Percentiles rank a stretch among this genome's conserved stretches.
Conservation (phyloP, 53 echinoderm and acorn worm species). For the Patiria pectinifera region DNA sequence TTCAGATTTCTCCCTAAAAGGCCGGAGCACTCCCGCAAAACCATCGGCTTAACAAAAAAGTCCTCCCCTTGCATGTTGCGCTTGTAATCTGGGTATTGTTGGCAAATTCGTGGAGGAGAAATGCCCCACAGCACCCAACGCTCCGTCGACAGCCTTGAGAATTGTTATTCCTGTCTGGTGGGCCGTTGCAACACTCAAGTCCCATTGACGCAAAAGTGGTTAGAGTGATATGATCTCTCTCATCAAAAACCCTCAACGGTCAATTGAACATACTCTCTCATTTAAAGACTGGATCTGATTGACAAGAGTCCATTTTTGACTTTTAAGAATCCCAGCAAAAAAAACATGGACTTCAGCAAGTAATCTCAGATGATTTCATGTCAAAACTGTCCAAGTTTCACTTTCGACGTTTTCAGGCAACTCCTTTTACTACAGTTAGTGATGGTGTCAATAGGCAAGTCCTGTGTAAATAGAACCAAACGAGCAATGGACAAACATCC, state of each 20-base stretch:
- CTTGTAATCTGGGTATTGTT: constrained; percentile 38
- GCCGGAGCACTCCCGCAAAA: constrained; percentile 16
- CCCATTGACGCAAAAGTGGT: background rate
- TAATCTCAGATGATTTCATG: background rate
- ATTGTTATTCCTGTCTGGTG: background rate
- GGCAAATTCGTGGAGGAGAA: constrained; percentile 23
- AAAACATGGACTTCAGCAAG: background rate
- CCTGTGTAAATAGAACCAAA: constrained; percentile 15
- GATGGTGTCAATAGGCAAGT: constrained; percentile 5
- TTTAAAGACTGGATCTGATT: no score
- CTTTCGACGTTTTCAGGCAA: background rate
- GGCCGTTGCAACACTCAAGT: background rate
- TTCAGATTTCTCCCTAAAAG: constrained; percentile 19
- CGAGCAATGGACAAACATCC: constrained; percentile 20
- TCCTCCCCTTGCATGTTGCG: background rate
- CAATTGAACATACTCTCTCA: background rate
- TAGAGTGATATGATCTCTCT: no score
- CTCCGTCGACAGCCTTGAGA: background rate
- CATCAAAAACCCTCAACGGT: background rate
- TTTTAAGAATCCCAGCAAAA: background rate
- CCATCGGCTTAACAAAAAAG: background rate
- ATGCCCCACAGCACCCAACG: background rate
- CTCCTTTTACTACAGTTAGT: background rate
- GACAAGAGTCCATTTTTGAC: no score
- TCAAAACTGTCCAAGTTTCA: constrained; percentile 44